Base-by-base conservation (phyloP, 2,888 invertebrate genomes). In the Cephonodes hylas region DNA sequence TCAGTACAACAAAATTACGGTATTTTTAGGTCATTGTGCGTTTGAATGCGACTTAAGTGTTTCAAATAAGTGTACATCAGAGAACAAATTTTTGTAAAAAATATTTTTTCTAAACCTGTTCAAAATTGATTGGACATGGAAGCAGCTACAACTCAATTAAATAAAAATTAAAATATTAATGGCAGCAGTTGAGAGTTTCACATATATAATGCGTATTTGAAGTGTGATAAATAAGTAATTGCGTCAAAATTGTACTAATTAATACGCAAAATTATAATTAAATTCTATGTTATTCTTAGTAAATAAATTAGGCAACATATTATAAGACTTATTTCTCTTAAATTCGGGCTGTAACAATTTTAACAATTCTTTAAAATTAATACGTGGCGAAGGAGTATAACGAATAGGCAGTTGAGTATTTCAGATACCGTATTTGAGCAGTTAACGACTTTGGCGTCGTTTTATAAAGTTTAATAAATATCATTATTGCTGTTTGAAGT, bases 301-400 rank as follows among this genome's bases (percentile, higher is more conserved):
- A 77, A 73, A 74, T 74, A 76, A 78, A 73, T 75, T 77, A 81
- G 71, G 80, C 77, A 79, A 77, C 76, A 75, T 73, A 70, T 72
- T 70, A 66, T 72, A 72, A 71, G 69, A 31, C 31, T 59, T 34
- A 31, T n/a, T 25, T 8, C 20, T 27, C 42, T 56, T 27, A 53
- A 61, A 45, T 27, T 2, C 27, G 18, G 27, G 15, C 53, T 31
- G 53, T 53, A 53, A 53, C 44, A 61, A 57, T 56, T 25, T 48
- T 53, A 31, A 53, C 18, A 53, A 18, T 13, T 23, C n/a, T 46
- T 23, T n/a, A 53, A 31, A 31, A 31, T 31, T 18, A 31, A 18
- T 10, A 18, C 15, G 8, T 48, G 18, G 10, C 53, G 18, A 53
- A 53, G 4, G 27, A 7, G 53, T 27, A 18, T 48, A 15, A 15